Evolutionary conservation across 2,888 invertebrate species (phyloP).

Genomic region (Phortica okadai): DNA sequence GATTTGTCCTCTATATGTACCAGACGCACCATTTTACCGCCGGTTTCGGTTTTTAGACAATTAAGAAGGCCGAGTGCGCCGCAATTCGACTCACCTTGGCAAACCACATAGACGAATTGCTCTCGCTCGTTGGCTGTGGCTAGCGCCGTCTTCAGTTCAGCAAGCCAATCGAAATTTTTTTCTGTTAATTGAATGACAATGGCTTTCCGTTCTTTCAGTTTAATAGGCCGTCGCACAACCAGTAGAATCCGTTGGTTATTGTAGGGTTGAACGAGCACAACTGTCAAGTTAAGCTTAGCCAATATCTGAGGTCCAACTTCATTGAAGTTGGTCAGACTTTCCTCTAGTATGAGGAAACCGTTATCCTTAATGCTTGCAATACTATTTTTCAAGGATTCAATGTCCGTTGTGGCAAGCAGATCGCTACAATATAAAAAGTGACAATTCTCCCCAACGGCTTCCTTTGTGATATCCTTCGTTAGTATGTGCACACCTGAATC

Average conservation of each 20-base stretch:
- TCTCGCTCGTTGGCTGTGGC: slow-evolving; percentile 76
- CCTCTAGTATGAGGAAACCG: slow-evolving; percentile 86
- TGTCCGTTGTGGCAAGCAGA: slow-evolving; percentile 79
- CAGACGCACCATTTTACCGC: slow-evolving; percentile 85
- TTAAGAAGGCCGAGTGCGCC: slow-evolving; percentile 93
- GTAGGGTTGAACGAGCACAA: slow-evolving; percentile 81
- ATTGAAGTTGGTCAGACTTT: slow-evolving; percentile 78
- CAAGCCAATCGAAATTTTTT: slow-evolving; percentile 87
- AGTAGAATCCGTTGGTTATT: slow-evolving; percentile 81
- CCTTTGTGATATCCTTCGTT: slow-evolving; percentile 80
- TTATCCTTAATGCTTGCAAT: slow-evolving; percentile 81
- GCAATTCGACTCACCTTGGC: slow-evolving; percentile 81
- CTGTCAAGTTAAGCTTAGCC: slow-evolving; percentile 76
- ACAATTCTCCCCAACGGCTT: slow-evolving; percentile 81
- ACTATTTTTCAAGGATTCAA: slow-evolving; percentile 79
- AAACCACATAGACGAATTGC: slow-evolving; percentile 82
- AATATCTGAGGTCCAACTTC: slow-evolving; percentile 73
- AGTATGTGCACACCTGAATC: slow-evolving; percentile 81
- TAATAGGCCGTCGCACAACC: slow-evolving; percentile 78
- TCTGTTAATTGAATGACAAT: slow-evolving; percentile 82
- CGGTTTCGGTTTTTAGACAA: slow-evolving; percentile 91
- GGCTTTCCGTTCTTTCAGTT: slow-evolving; percentile 66
- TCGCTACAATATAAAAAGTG: slow-evolving; percentile 84
- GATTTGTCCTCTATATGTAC: slow-evolving; percentile 83
- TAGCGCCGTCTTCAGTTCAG: slow-evolving; percentile 85